Conservation (phyloP, 2,113 vertebrate species). For the Deroptyus accipitrinus region DNA sequence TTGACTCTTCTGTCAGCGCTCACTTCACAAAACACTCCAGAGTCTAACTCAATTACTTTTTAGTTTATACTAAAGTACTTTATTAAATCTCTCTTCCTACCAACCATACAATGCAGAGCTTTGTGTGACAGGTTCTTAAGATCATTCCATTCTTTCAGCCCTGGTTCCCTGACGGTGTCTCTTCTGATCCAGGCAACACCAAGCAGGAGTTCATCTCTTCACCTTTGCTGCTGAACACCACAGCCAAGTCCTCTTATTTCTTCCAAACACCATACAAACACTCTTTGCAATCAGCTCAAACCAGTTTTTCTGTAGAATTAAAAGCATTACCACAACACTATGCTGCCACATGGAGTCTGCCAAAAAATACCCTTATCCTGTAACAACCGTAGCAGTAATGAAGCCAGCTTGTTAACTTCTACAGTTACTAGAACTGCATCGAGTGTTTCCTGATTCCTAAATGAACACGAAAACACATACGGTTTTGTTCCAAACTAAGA, state of each 20-base stretch:
- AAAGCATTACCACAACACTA: accelerated
- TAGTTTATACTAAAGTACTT: neutral
- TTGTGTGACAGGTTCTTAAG: neutral
- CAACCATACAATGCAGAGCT: neutral
- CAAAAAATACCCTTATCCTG: neutral
- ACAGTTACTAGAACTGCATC: accelerated
- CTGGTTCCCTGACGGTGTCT: neutral
- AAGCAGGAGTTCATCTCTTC: neutral
- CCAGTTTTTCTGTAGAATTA: neutral
- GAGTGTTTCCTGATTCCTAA: neutral
- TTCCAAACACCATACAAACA: neutral
- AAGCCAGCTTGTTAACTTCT: neutral
- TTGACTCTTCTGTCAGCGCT: constrained; percentile 6
- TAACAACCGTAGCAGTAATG: accelerated
- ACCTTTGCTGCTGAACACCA: neutral
- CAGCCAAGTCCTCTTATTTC: neutral
- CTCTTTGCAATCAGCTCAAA: neutral
- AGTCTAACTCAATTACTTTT: neutral
- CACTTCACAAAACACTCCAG: neutral
- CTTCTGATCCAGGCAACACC: neutral
- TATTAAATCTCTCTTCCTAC: neutral
- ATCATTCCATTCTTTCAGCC: neutral
- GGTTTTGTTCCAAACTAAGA: neutral
- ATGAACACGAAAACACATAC: neutral
- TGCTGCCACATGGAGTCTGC: neutral